A percentile compares a stretch with the other conserved stretches of the same genome.
phyloP scores from a whole-genome alignment of 2,113 vertebrate genomes.

The Pseudorhombus dupliciocellatus region DNA sequence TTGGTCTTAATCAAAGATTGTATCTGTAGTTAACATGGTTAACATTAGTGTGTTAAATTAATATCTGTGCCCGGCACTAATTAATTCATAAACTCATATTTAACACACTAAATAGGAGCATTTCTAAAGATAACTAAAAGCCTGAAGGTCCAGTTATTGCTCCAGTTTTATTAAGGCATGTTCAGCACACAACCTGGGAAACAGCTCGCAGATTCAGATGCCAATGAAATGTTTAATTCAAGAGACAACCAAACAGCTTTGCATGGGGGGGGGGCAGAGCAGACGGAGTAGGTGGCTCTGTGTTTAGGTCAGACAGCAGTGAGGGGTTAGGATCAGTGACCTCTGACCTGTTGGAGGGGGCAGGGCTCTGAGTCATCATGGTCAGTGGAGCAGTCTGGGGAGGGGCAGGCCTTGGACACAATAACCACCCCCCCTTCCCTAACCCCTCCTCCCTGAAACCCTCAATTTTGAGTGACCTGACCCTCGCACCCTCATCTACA shows the following conservation, averaged over 20 bases:
- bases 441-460: background rate
- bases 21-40: background rate
- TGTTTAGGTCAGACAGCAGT: conserved; percentile 33
- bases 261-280: conserved; percentile 18
- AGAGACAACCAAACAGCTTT: background rate
- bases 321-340: conserved; percentile 39
- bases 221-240: background rate
- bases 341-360: conserved; percentile 62
- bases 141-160: background rate
- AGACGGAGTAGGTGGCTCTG: conserved; percentile 26
- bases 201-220: background rate
- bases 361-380: conserved; percentile 49
- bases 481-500: conserved; percentile 81
- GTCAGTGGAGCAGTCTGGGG: conserved; percentile 55
- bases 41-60: background rate
- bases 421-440: conserved; percentile 42
- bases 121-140: background rate
- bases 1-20: background rate
- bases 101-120: background rate
- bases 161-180: background rate
- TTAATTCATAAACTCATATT: background rate
- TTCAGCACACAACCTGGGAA: background rate
- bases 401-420: conserved; percentile 43
- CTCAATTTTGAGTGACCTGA: conserved; percentile 68
- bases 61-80: background rate